Base-by-base conservation (phyloP, 2,113 vertebrate genomes). In the Psittacula cyanocephala region DNA sequence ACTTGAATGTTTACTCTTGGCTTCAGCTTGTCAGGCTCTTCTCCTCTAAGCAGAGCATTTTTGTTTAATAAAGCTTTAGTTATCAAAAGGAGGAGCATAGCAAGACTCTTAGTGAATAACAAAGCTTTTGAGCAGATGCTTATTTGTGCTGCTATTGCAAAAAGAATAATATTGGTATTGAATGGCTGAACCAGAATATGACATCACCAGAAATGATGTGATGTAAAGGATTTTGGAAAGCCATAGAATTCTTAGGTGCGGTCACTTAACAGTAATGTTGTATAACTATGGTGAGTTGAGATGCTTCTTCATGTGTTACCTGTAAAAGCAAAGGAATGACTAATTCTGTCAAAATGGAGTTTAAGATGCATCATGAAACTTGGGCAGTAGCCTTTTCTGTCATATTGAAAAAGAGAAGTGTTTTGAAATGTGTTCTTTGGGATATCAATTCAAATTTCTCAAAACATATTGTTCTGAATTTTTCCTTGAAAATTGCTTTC, bases 1-100 rank as follows among this genome's bases (percentile, higher is more conserved):
- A 92, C 74, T 91, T 65, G 57, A 82, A 60, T 92, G 75, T 95
- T 97, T 96, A 95, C 78, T 95, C 89, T 94, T 94, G 70, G 91
- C 89, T 95, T 28, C 44, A 63, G 64, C 67, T 92, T 89, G 65
- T 70, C 49, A 79, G 37, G 9, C 89, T 79, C 47, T 62, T 86
- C 81, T 78, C 37, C 39, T 89, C 43, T 44, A 72, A 81, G 75
- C 75, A 50, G 75, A 82, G 69, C 19, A 37, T 92, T 94, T 92
- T 92, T 89, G 70, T 78, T 92, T 84, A 82, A 62, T 72, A 85
- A 81, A 84, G 57, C 81, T 72, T 72, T 89, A 37, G 25, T 82
- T 97, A 88, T 95, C 89, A 81, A 92, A 94, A 91, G 86, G 9
- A 74, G 14, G 52, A 74, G 39, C 75, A 43, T 43, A 91, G 71